A percentile compares a stretch with the other conserved stretches of the same genome.
Conservation (phyloP, 92 coral and sea anemone genomes). For the Phenganax subtilis region DNA sequence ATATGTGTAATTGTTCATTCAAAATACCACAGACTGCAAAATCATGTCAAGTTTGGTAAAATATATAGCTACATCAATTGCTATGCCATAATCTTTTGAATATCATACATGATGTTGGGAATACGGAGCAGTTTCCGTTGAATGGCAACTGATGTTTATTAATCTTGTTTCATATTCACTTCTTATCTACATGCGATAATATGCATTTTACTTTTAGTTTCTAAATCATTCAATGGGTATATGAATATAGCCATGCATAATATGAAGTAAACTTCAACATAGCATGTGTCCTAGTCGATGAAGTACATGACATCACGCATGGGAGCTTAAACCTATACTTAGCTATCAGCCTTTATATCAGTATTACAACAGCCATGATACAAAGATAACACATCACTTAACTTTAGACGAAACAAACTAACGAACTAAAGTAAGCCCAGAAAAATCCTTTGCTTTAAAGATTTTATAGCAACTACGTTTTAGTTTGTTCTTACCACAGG, state of each 20-base stretch:
- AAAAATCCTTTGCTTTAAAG: too few relatives aligned
- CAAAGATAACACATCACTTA: neutral
- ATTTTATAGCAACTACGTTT: constrained; percentile 2
- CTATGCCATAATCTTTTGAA: too few relatives aligned
- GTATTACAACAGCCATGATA: neutral
- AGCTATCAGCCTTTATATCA: neutral
- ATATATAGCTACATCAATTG: too few relatives aligned
- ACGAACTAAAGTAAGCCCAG: neutral
- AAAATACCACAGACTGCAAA: neutral
- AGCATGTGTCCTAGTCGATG: neutral
- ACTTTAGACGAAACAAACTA: constrained; percentile 1
- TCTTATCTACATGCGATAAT: too few relatives aligned
- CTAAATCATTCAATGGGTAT: neutral
- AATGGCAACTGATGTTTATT: too few relatives aligned
- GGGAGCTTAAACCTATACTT: neutral
- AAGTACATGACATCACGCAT: neutral
- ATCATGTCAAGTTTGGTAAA: too few relatives aligned
- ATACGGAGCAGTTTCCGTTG: too few relatives aligned
- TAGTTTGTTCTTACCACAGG: constrained; percentile 34
- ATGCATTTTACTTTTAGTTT: too few relatives aligned
- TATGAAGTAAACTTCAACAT: neutral
- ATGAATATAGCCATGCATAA: neutral
- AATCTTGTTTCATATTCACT: too few relatives aligned
- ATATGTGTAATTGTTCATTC: neutral
- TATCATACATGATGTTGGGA: too few relatives aligned